Conservation (phyloP, 2,888 invertebrate genomes). For the Monopis laevigella region DNA sequence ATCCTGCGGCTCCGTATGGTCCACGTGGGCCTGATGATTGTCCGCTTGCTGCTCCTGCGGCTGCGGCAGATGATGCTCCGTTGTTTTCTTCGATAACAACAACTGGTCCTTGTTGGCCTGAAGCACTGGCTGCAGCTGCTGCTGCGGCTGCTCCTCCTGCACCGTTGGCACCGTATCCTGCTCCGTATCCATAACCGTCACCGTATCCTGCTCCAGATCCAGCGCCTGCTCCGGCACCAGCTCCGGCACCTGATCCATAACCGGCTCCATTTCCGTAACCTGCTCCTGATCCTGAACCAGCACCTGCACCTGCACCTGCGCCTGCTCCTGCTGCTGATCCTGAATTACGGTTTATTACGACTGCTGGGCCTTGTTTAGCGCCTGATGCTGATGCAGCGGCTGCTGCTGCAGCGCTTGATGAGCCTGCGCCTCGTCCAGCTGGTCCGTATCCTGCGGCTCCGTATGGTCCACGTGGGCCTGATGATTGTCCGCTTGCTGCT, state of each 20-base stretch:
- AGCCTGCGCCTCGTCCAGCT: slow-evolving; percentile 3
- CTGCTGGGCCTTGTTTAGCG: neutral
- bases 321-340: slow-evolving; percentile 7
- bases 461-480: neutral
- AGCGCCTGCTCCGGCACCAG: slow-evolving; percentile 11
- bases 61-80: neutral
- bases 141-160: slow-evolving; percentile 6
- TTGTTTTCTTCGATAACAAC: neutral
- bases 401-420: slow-evolving; percentile 6
- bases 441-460: neutral
- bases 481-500: neutral
- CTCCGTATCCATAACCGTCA: neutral
- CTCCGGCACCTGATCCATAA: slow-evolving; percentile 1
- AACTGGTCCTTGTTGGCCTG: neutral
- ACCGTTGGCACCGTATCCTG: slow-evolving; percentile 10
- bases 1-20: neutral
- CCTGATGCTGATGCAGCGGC: neutral
- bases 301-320: neutral
- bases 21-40: neutral
- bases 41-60: neutral
- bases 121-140: slow-evolving; percentile 12
- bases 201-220: slow-evolving; percentile 4
- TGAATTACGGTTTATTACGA: neutral
- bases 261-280: neutral
- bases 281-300: slow-evolving; percentile 4